Percentiles rank a stretch among this genome's conserved stretches.
phyloP scores from a whole-genome alignment of 2,888 invertebrate genomes.

The Caenorhabditis japonica region DNA sequence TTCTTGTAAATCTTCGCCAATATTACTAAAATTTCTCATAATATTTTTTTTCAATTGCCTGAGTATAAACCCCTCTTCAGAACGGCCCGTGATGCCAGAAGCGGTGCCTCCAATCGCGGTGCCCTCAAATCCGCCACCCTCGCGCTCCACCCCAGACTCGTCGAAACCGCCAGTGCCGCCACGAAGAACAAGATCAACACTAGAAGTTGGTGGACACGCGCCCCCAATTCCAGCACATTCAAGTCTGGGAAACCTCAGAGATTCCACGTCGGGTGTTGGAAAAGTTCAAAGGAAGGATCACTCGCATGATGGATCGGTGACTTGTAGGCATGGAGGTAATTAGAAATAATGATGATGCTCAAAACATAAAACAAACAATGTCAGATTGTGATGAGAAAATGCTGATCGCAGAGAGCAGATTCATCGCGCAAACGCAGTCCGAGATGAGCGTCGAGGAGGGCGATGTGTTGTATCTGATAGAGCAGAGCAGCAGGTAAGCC shows the following conservation, averaged over 20 bases:
- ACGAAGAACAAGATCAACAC: slow-evolving; percentile 25
- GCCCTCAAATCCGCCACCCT: slow-evolving; percentile 23
- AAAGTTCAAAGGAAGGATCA: slow-evolving; percentile 9
- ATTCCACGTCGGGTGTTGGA: no score
- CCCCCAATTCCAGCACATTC: slow-evolving; percentile 33
- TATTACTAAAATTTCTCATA: no score
- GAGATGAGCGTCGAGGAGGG: slow-evolving; percentile 52
- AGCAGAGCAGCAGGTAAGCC: slow-evolving; percentile 22
- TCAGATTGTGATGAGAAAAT: slow-evolving; percentile 35
- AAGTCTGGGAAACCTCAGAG: no score
- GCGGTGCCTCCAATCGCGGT: slow-evolving; percentile 14
- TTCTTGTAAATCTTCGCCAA: no score
- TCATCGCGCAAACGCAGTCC: slow-evolving; percentile 21
- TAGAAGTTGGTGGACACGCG: neutral
- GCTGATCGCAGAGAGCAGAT: slow-evolving; percentile 36
- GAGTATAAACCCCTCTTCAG: no score
- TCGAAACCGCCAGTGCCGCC: slow-evolving; percentile 37
- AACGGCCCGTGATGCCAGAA: slow-evolving; percentile 33
- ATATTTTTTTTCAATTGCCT: no score
- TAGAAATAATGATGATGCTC: neutral
- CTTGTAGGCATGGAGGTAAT: slow-evolving; percentile 23
- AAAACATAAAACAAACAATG: neutral
- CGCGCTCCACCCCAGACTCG: neutral
- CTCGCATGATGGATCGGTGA: slow-evolving; percentile 20
- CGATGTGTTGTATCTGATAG: slow-evolving; percentile 42